Conservation (phyloP, 2,797 vertebrate genomes). For the Catharus ustulatus region DNA sequence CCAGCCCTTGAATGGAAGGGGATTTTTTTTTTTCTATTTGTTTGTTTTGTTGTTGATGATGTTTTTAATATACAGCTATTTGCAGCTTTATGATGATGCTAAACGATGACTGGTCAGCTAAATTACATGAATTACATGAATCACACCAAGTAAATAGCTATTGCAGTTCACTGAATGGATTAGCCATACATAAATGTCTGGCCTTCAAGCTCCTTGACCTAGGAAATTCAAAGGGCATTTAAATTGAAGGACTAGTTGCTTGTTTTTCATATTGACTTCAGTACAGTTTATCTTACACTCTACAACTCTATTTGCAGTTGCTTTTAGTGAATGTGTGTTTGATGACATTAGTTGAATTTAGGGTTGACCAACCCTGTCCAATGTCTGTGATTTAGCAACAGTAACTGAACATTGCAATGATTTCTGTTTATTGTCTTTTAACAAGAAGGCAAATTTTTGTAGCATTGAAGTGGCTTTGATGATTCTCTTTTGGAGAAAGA, state of each 20-base stretch:
- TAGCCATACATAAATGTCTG: not conserved
- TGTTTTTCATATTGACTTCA: conserved; percentile 1
- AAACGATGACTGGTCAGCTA: not conserved
- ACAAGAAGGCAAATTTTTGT: not conserved
- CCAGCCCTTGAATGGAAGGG: not conserved
- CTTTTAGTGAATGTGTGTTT: not conserved
- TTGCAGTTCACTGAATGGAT: not conserved
- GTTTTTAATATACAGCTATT: not conserved
- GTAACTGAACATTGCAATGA: conserved; percentile 5
- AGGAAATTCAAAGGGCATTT: not conserved
- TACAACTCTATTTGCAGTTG: not conserved
- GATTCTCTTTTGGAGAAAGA: not conserved
- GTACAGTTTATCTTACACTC: not conserved
- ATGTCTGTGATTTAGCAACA: not conserved
- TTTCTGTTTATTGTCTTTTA: conserved; percentile 16
- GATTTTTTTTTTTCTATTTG: not conserved
- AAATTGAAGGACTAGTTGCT: not conserved
- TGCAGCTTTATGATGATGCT: not conserved
- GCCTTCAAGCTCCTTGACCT: not conserved
- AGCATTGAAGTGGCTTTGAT: not conserved
- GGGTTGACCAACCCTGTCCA: not conserved
- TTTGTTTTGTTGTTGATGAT: not conserved
- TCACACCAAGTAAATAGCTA: not conserved
- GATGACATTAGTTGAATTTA: conserved; percentile 26
- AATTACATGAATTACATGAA: not conserved